Conservation (phyloP, 2,797 vertebrate genomes). For the Phoeniculus purpureus region DNA sequence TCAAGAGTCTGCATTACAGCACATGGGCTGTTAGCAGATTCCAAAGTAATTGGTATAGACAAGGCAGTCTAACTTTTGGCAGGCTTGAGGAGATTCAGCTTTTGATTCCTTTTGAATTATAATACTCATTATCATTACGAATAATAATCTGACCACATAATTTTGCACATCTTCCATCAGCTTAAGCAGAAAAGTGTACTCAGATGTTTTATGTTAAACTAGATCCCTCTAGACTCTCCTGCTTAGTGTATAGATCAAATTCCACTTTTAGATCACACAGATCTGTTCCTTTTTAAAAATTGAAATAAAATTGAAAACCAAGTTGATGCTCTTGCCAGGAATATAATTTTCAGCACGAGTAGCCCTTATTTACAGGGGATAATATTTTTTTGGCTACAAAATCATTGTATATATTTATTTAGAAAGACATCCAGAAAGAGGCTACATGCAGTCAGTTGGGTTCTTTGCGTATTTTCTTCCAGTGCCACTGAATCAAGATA, state of each 20-base stretch:
- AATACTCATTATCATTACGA: neutral
- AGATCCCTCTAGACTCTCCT: neutral
- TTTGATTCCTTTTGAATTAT: constrained; percentile 4
- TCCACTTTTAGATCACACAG: neutral
- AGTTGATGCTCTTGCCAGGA: neutral
- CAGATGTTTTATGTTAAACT: neutral
- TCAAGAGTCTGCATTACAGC: neutral
- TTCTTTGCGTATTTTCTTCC: neutral
- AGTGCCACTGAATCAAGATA: neutral
- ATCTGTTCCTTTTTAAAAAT: neutral
- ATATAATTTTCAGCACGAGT: neutral
- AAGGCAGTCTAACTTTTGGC: neutral
- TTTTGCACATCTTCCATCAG: neutral
- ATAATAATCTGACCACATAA: neutral
- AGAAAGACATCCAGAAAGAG: neutral
- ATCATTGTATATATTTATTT: neutral
- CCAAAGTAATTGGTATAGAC: neutral
- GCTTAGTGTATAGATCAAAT: neutral
- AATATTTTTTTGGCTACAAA: neutral
- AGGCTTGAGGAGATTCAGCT: neutral
- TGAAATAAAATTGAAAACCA: neutral
- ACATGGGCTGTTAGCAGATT: neutral
- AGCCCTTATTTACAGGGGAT: neutral
- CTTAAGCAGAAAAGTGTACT: neutral
- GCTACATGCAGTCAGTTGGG: rapidly evolving